phyloP scores from a whole-genome alignment of 2,888 invertebrate species.

The Eupithecia vulgata region DNA sequence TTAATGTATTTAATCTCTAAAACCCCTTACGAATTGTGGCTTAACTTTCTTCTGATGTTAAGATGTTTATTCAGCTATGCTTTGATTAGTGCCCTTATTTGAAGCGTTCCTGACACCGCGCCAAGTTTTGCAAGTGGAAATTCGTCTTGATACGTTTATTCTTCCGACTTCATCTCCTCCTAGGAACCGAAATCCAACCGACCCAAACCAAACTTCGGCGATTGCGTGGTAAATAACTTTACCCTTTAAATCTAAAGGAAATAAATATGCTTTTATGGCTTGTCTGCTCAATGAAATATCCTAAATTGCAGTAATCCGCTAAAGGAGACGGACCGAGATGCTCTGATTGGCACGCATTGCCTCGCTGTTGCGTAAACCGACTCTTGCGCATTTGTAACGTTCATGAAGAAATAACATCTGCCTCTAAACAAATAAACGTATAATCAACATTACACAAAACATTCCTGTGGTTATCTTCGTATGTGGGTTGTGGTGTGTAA shows the following conservation, averaged over 20 bases:
- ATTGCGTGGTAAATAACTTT: background rate
- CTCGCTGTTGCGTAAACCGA: conserved; percentile 56
- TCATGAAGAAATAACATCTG: conserved; percentile 35
- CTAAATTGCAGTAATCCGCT: conserved; percentile 50
- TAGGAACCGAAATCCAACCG: background rate
- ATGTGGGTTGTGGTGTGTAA: conserved; percentile 11
- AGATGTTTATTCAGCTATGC: background rate
- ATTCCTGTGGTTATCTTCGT: conserved; percentile 17
- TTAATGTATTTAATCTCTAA: background rate
- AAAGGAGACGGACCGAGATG: conserved; percentile 60
- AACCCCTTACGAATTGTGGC: background rate
- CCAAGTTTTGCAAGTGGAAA: background rate
- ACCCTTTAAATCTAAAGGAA: background rate
- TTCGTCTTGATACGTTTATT: background rate
- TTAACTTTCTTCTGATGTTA: background rate
- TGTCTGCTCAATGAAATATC: conserved; percentile 21
- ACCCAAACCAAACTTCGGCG: background rate
- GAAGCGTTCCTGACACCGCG: background rate
- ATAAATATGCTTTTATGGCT: background rate
- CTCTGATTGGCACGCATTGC: conserved; percentile 71
- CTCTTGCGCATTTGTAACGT: conserved; percentile 51
- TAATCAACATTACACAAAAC: conserved; percentile 24
- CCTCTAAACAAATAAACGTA: conserved; percentile 28
- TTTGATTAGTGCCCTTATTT: background rate
- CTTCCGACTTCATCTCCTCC: background rate